phyloP scores from a whole-genome alignment of 2,113 vertebrate genomes.

The Tychaedon coryphoeus region DNA sequence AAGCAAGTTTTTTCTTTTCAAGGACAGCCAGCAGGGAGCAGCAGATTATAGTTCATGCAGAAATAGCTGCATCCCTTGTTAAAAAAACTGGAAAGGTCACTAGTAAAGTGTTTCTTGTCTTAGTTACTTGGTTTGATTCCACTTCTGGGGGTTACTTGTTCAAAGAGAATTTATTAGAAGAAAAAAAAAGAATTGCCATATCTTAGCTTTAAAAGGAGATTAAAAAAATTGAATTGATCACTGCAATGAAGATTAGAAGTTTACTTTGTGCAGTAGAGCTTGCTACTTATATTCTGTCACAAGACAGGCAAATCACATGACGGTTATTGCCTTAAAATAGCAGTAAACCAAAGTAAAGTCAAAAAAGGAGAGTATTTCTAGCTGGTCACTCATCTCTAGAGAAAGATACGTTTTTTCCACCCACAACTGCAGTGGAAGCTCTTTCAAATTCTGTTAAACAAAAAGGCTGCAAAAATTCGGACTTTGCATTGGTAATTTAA shows the following conservation, averaged over 20 bases:
- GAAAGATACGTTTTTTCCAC: neutral
- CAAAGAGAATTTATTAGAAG: neutral
- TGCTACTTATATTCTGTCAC: neutral
- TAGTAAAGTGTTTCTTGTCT: neutral
- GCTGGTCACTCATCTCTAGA: neutral
- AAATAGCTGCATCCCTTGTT: neutral
- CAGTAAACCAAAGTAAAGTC: neutral
- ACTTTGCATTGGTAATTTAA: neutral
- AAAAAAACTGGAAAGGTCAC: neutral
- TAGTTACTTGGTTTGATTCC: neutral
- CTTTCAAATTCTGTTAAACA: neutral
- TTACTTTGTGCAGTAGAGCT: neutral
- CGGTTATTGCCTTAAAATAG: neutral
- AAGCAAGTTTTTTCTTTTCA: neutral
- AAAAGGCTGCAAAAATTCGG: neutral
- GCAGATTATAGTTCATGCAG: neutral
- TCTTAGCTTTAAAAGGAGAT: neutral
- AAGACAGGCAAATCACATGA: neutral
- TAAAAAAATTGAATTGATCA: neutral
- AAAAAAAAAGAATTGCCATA: fast-evolving
- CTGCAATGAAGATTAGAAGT: neutral
- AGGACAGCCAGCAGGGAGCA: constrained; percentile 51
- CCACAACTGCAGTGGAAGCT: neutral
- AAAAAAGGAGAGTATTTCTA: neutral
- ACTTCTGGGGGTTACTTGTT: neutral